Conservation (phyloP, 37 sponge, comb jelly and placozoan species). For the Cliona cf. orientalis region DNA sequence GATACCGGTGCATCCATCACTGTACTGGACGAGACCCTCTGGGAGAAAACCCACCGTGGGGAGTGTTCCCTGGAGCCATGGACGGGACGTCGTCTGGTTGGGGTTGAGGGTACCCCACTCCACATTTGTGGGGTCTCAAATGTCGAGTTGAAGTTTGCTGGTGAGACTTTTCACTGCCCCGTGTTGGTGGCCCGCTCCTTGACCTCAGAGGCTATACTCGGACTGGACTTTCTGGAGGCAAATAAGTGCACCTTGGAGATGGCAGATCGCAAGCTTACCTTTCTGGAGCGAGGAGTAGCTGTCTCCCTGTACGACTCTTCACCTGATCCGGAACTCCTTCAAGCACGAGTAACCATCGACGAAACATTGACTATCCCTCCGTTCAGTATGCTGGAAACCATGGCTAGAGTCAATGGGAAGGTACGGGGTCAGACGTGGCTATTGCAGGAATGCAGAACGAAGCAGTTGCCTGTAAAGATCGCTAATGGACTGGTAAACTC, state of each 20-base stretch:
- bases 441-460: background rate
- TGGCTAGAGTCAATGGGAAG: background rate
- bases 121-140: background rate
- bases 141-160: background rate
- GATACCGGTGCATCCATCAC: slow-evolving; percentile 47
- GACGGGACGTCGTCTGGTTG: slow-evolving; percentile 29
- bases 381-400: slow-evolving; percentile 1
- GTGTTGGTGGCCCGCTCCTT: slow-evolving; percentile 1
- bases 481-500: slow-evolving; percentile 12
- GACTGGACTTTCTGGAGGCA: slow-evolving; percentile 19
- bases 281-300: slow-evolving; percentile 4
- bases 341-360: background rate
- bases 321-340: background rate
- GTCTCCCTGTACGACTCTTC: background rate
- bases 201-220: slow-evolving; percentile 15
- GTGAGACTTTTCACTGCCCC: background rate
- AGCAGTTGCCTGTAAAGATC: slow-evolving; percentile 1
- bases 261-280: background rate
- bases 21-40: slow-evolving; percentile 5
- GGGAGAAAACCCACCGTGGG: slow-evolving; percentile 14
- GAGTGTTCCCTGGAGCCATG: background rate
- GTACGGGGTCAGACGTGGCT: slow-evolving; percentile 6
- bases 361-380: slow-evolving; percentile 8
- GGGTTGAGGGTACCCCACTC: slow-evolving; percentile 37
- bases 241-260: slow-evolving; percentile 10